Conservation (phyloP, 2,888 invertebrate species). For the Cremastobaeus sp. region DNA sequence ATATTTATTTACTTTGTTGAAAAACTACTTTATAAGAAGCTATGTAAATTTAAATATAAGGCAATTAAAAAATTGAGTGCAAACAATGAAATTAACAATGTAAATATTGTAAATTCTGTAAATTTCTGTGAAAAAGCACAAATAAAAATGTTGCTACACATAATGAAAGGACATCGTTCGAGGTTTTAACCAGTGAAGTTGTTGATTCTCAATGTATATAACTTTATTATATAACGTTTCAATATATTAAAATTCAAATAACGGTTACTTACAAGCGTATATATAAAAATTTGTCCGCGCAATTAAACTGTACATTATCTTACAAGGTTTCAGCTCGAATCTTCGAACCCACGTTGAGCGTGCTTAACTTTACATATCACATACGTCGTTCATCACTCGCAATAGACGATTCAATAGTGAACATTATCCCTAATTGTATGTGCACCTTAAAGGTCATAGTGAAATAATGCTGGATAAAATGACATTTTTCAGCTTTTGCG, state of each 20-base stretch:
- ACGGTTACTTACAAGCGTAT: conserved; percentile 13
- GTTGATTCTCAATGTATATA: background rate
- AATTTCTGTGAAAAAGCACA: too few species aligned
- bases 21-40: too few species aligned
- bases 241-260: conserved; percentile 9
- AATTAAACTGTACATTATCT: conserved; percentile 35
- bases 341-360: conserved; percentile 8
- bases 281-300: conserved; percentile 26
- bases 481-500: background rate
- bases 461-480: conserved; percentile 21
- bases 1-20: too few species aligned
- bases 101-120: conserved; percentile 5
- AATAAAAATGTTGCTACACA: too few species aligned
- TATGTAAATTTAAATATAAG: too few species aligned
- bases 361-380: conserved; percentile 47
- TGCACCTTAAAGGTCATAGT: conserved; percentile 1
- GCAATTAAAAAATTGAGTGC: too few species aligned
- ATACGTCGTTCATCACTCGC: conserved; percentile 16
- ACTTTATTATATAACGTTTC: background rate
- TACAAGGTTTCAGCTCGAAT: conserved; percentile 30
- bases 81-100: too few species aligned
- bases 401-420: conserved; percentile 10
- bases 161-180: too few species aligned
- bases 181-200: too few species aligned
- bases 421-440: background rate